Conservation (phyloP, 2,797 vertebrate genomes). For the Champsocephalus esox region DNA sequence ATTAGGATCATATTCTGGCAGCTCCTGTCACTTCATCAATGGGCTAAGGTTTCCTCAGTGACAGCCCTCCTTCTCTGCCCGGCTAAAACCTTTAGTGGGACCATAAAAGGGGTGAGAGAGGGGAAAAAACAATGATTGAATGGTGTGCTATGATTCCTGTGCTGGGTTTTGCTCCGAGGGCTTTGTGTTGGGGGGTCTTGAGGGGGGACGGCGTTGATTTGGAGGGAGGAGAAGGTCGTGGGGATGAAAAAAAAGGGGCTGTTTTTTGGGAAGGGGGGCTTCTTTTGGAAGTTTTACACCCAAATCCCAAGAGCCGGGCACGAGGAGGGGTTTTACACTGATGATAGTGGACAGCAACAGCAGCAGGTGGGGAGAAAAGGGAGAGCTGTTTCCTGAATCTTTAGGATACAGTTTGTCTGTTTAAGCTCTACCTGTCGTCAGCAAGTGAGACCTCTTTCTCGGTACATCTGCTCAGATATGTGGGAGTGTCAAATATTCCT, state of each 20-base stretch:
- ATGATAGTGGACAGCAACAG: slow-evolving; percentile 53
- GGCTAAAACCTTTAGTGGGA: slow-evolving; percentile 87
- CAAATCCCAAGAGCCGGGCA: slow-evolving; percentile 72
- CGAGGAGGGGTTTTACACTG: slow-evolving; percentile 64
- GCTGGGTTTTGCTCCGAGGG: slow-evolving; percentile 77
- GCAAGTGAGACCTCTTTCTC: slow-evolving; percentile 36
- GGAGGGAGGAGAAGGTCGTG: slow-evolving; percentile 67
- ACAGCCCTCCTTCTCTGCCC: slow-evolving; percentile 89
- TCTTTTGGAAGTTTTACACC: slow-evolving; percentile 70
- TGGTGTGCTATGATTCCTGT: slow-evolving; percentile 86
- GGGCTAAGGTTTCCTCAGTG: slow-evolving; percentile 92
- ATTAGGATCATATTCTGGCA: slow-evolving; percentile 99
- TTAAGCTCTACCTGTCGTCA: slow-evolving; percentile 21
- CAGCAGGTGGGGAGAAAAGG: slow-evolving; percentile 51
- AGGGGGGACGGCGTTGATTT: slow-evolving; percentile 71
- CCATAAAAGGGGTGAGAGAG: slow-evolving; percentile 79
- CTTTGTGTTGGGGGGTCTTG: slow-evolving; percentile 83
- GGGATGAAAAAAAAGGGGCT: slow-evolving; percentile 58
- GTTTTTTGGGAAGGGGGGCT: slow-evolving; percentile 16
- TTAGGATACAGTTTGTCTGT: slow-evolving; percentile 13
- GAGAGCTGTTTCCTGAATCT: slow-evolving; percentile 36
- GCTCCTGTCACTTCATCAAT: slow-evolving; percentile 93
- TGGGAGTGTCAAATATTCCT: neutral
- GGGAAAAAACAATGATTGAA: slow-evolving; percentile 85
- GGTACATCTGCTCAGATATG: neutral